Percentiles rank a stretch among this genome's conserved stretches.
Conservation (phyloP, 2,888 invertebrate species). For the Mactromeris polynyma region DNA sequence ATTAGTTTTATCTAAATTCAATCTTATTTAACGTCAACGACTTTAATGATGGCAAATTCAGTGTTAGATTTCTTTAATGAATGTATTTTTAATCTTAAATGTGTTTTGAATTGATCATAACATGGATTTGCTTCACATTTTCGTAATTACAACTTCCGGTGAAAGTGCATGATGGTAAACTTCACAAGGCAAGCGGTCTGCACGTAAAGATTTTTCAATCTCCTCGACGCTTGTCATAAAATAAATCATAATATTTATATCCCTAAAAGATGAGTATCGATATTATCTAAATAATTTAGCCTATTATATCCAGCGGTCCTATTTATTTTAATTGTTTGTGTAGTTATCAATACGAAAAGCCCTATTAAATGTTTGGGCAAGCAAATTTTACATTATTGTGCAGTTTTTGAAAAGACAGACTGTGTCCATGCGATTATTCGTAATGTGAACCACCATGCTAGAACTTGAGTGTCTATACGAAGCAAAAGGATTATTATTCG, state of each 20-base stretch:
- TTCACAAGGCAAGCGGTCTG: background rate
- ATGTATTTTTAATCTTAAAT: background rate
- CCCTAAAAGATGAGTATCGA: background rate
- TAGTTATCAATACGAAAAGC: background rate
- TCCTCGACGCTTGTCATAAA: background rate
- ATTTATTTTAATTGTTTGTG: background rate
- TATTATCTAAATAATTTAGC: background rate
- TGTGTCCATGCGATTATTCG: background rate
- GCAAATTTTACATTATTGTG: background rate
- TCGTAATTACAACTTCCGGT: background rate
- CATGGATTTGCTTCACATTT: background rate
- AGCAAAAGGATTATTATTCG: background rate
- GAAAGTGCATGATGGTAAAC: background rate
- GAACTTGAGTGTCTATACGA: background rate
- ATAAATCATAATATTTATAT: background rate
- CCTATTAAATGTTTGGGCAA: background rate
- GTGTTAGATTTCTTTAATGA: background rate
- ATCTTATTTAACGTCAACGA: background rate
- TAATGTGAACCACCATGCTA: too few species aligned
- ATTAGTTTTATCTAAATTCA: background rate
- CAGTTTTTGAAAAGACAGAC: background rate
- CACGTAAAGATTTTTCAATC: background rate
- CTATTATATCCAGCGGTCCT: background rate
- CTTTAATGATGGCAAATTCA: background rate
- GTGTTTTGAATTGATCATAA: background rate